Conservation (phyloP, 2,797 vertebrate species). For the Odontamblyopus lacepedii region DNA sequence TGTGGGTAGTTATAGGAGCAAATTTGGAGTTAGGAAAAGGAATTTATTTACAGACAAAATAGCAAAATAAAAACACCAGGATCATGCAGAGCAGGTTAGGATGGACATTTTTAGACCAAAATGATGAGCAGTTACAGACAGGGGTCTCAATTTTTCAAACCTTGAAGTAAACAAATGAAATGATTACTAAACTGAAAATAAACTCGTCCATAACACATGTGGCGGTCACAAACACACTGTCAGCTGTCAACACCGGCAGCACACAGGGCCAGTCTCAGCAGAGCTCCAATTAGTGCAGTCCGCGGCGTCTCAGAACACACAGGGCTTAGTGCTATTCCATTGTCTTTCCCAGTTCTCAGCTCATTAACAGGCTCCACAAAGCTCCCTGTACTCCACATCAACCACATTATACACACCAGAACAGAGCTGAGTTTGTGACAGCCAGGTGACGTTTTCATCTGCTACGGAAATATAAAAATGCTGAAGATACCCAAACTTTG, state of each 20-base stretch:
- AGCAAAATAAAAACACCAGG: no score
- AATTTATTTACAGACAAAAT: no score
- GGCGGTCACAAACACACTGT: background rate
- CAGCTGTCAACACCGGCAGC: background rate
- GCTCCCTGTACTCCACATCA: background rate
- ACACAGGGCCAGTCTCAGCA: slow-evolving; percentile 3
- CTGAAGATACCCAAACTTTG: background rate
- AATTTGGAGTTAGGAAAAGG: no score
- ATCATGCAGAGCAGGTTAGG: no score
- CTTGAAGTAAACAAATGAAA: background rate
- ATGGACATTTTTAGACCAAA: no score
- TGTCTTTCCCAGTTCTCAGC: slow-evolving; percentile 7
- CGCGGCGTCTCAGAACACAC: background rate
- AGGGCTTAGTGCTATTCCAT: background rate
- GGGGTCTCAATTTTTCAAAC: background rate
- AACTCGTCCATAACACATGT: background rate
- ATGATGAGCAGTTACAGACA: no score
- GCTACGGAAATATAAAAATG: background rate
- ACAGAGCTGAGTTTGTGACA: background rate
- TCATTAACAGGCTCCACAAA: slow-evolving; percentile 16
- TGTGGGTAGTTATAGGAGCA: no score
- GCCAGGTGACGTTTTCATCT: background rate
- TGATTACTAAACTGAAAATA: background rate
- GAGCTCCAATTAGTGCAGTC: slow-evolving; percentile 7
- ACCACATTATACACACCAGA: slow-evolving; percentile 1